phyloP scores from a whole-genome alignment of 2,888 invertebrate genomes.

The Macrostomum cliftonense region DNA sequence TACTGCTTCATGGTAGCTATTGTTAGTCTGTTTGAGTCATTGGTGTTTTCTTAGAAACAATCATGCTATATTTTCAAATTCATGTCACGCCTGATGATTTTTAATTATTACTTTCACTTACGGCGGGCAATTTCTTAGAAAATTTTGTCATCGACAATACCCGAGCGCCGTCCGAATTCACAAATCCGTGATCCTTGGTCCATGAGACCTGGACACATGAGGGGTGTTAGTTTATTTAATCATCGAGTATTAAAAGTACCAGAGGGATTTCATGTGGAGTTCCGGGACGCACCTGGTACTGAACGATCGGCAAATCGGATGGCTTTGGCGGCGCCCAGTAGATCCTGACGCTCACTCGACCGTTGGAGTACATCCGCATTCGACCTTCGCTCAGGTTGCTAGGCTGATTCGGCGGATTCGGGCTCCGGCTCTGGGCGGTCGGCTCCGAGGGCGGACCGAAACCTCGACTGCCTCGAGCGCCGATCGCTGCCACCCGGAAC shows the following conservation, averaged over 20 bases:
- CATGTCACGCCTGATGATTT: too few species aligned
- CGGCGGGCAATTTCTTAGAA: conserved; percentile 5
- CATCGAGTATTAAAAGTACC: too few species aligned
- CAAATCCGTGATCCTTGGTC: conserved; percentile 10
- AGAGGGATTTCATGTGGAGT: neutral
- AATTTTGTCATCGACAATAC: conserved; percentile 5
- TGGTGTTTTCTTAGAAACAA: too few species aligned
- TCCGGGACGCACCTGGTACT: conserved; percentile 19
- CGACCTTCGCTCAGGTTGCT: conserved; percentile 23
- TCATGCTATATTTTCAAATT: too few species aligned
- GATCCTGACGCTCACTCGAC: conserved; percentile 22
- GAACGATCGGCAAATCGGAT: conserved; percentile 24
- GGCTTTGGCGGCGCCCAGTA: conserved; percentile 24
- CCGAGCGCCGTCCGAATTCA: conserved; percentile 7
- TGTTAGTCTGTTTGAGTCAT: too few species aligned
- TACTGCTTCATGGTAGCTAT: too few species aligned
- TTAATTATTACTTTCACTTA: too few species aligned
- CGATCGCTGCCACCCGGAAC: conserved; percentile 31
- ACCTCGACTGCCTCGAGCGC: conserved; percentile 25
- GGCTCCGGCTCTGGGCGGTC: conserved; percentile 15
- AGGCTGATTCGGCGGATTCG: conserved; percentile 24
- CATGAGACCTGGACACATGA: conserved; percentile 6
- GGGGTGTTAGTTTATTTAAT: too few species aligned
- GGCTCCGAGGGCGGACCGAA: conserved; percentile 22
- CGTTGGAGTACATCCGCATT: conserved; percentile 18